Evolutionary conservation across 2,888 invertebrate species (phyloP).

Genomic region (Agrochola circellaris): DNA sequence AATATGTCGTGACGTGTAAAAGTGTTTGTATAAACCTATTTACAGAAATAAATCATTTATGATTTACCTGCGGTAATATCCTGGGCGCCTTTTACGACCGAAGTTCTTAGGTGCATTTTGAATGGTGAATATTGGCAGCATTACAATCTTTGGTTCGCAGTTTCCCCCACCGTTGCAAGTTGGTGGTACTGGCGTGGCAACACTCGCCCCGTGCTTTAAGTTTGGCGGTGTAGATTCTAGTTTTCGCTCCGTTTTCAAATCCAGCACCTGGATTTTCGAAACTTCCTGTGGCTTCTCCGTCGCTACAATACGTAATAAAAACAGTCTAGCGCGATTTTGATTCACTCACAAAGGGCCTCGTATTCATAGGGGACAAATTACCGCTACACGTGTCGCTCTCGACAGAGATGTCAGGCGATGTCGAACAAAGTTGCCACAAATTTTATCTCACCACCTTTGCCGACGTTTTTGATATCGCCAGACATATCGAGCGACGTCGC

Average conservation of each 20-base stretch:
- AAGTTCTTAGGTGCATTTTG: background rate
- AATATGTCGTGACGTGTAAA: background rate
- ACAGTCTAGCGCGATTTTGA: background rate
- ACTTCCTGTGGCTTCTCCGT: background rate
- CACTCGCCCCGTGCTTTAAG: background rate
- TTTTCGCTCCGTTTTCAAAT: background rate
- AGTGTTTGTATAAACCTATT: background rate
- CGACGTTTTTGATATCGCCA: background rate
- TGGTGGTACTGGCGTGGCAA: constrained; percentile 2
- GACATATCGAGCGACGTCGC: background rate
- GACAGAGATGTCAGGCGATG: background rate
- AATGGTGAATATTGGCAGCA: constrained; percentile 24
- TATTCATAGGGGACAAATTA: background rate
- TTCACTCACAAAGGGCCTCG: background rate
- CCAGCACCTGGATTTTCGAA: background rate
- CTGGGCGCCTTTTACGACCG: background rate
- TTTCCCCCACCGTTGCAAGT: background rate
- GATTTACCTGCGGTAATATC: constrained; percentile 20
- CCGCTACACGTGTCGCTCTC: no score
- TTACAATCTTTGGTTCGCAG: constrained; percentile 20
- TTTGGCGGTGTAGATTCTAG: background rate
- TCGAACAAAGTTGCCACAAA: background rate
- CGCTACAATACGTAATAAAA: background rate
- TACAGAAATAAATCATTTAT: background rate
- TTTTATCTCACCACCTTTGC: background rate